Evolutionary conservation across 2,113 vertebrate genomes (phyloP).

Genomic region (Butorides virescens): DNA sequence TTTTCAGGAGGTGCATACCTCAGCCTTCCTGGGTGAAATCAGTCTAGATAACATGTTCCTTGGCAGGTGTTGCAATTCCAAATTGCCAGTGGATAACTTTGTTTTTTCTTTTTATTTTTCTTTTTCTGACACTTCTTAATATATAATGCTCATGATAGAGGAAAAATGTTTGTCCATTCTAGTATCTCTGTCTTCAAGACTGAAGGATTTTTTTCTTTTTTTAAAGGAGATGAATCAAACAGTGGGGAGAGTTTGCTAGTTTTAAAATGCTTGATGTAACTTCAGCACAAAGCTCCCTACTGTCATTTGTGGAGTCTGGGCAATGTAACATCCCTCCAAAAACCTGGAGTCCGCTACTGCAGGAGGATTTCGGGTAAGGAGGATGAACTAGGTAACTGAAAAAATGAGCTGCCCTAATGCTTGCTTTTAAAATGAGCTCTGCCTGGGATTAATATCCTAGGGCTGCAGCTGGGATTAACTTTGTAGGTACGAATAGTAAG

Average conservation of each 20-base stretch:
- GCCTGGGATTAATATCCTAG: not conserved
- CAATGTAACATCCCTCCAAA: not conserved
- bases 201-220: not conserved
- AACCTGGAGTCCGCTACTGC: rapidly evolving
- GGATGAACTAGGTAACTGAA: not conserved
- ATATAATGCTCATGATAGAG: not conserved
- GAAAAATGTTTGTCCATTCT: not conserved
- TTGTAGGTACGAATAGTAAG: not conserved
- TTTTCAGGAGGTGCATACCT: not conserved
- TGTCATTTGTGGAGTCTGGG: not conserved
- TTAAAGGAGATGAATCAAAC: not conserved
- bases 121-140: not conserved
- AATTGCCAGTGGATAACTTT: not conserved
- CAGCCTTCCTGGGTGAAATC: not conserved
- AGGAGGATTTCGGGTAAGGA: not conserved
- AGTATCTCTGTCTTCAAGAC: not conserved
- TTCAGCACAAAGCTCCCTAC: not conserved
- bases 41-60: not conserved
- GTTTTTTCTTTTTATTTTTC: not conserved
- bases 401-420: not conserved
- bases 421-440: not conserved
- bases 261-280: not conserved
- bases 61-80: not conserved
- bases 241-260: not conserved
- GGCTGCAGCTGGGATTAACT: not conserved